Conservation (phyloP, 2,113 vertebrate genomes). For the Gulo gulo region DNA sequence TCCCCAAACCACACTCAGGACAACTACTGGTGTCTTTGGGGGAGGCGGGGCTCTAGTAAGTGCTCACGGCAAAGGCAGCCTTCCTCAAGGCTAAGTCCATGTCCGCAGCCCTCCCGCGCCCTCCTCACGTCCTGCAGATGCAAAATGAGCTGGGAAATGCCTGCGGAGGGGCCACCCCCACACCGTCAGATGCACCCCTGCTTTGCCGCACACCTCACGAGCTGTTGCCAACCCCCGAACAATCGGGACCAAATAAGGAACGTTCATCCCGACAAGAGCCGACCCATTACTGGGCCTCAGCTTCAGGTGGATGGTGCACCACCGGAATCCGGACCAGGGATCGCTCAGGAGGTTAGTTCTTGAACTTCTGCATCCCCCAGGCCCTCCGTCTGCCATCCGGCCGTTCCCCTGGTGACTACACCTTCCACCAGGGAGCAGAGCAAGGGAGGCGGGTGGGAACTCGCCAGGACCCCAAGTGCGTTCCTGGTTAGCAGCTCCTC, state of each 20-base stretch:
- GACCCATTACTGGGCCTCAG: rapidly evolving
- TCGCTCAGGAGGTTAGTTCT: not conserved
- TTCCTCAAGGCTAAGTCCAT: rapidly evolving
- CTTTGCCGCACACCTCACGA: not conserved
- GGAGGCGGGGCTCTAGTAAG: not conserved
- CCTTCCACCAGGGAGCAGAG: not conserved
- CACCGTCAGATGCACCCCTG: not conserved
- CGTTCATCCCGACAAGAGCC: rapidly evolving
- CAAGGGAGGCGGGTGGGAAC: not conserved
- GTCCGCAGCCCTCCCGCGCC: rapidly evolving
- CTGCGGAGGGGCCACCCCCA: rapidly evolving
- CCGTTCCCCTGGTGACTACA: rapidly evolving
- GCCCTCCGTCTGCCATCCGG: not conserved
- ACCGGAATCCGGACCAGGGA: rapidly evolving
- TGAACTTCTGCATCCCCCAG: not conserved
- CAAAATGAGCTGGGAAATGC: rapidly evolving
- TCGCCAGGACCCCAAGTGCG: rapidly evolving
- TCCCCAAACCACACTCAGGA: not conserved
- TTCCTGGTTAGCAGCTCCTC: not conserved
- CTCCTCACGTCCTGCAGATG: not conserved
- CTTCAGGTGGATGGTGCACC: rapidly evolving
- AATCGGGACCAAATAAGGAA: not conserved
- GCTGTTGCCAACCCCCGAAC: not conserved
- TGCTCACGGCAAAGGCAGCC: not conserved
- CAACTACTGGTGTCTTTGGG: rapidly evolving